These are phyloP conservation scores for Hyperopisus bebe DNA, from an alignment of 2,113 vertebrate genomes.

Conservation along the genomic window DNA sequence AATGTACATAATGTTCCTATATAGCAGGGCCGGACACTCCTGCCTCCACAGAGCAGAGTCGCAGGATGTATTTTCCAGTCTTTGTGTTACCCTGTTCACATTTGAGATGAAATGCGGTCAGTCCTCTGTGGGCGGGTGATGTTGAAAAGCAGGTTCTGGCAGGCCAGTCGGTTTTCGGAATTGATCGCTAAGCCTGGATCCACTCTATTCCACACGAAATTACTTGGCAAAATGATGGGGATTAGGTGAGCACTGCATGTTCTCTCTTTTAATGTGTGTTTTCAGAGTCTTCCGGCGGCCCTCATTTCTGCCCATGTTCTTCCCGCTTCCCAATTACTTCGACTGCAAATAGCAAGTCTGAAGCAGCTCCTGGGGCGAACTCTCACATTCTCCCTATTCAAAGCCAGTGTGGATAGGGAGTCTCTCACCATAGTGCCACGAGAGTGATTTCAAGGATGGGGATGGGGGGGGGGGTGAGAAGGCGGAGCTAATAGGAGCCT, in stretches of 20 bases:
- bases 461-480: not conserved
- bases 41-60: not conserved
- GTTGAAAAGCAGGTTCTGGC: not conserved
- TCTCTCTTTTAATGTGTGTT: constrained; percentile 21
- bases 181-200: constrained; percentile 19
- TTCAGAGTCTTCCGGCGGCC: not conserved
- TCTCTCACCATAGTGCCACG: constrained; percentile 6
- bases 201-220: constrained; percentile 38
- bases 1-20: not conserved
- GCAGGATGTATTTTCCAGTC: not conserved
- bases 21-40: not conserved
- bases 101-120: not conserved
- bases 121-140: not conserved
- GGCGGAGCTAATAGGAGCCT: constrained; percentile 6
- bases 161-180: not conserved
- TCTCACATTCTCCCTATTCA: constrained; percentile 25
- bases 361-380: not conserved
- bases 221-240: constrained; percentile 25
- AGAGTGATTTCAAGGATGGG: not conserved
- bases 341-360: not conserved
- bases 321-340: constrained; percentile 10
- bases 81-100: not conserved
- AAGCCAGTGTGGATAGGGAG: not conserved
- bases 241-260: constrained; percentile 39
- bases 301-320: constrained; percentile 23